Percentiles rank a stretch among this genome's conserved stretches.
Conservation (phyloP, 2,888 invertebrate genomes). For the Euclidia mi region DNA sequence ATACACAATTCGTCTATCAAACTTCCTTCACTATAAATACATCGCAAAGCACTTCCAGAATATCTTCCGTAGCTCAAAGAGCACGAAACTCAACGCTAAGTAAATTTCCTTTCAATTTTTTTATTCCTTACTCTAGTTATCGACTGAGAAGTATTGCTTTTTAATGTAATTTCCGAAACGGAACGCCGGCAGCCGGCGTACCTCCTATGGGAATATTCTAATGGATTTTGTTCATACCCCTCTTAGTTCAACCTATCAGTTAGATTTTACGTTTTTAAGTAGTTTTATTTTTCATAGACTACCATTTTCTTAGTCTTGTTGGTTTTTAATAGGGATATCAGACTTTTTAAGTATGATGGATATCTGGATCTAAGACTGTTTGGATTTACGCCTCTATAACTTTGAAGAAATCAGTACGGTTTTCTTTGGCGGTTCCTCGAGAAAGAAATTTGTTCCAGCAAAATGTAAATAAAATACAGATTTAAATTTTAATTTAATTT, state of each 20-base stretch:
- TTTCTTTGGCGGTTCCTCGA: too few relatives aligned
- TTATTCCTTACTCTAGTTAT: constrained; percentile 74
- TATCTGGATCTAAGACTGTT: too few relatives aligned
- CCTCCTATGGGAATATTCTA: constrained; percentile 78
- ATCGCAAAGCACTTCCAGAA: constrained; percentile 7
- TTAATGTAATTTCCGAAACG: constrained; percentile 88
- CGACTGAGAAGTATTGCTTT: constrained; percentile 83
- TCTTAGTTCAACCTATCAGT: constrained; percentile 70
- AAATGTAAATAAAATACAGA: too few relatives aligned
- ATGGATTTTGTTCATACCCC: constrained; percentile 84
- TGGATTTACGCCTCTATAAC: too few relatives aligned
- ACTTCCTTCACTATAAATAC: background rate
- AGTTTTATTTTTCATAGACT: constrained; percentile 40
- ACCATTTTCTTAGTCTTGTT: constrained; percentile 10
- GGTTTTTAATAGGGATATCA: constrained; percentile 7
- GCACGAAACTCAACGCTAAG: constrained; percentile 38
- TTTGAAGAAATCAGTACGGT: too few relatives aligned
- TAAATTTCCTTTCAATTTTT: constrained; percentile 69
- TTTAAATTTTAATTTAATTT: too few relatives aligned
- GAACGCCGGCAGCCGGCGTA: constrained; percentile 68
- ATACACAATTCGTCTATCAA: background rate
- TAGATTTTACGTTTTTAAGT: constrained; percentile 58
- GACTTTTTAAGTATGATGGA: too few relatives aligned
- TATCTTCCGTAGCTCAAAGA: constrained; percentile 12
- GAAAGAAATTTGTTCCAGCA: too few relatives aligned